Evolutionary conservation across 2,797 vertebrate species (phyloP), one percentile per base, ranked within the genome.

Genomic region (Phoeniculus purpureus): DNA sequence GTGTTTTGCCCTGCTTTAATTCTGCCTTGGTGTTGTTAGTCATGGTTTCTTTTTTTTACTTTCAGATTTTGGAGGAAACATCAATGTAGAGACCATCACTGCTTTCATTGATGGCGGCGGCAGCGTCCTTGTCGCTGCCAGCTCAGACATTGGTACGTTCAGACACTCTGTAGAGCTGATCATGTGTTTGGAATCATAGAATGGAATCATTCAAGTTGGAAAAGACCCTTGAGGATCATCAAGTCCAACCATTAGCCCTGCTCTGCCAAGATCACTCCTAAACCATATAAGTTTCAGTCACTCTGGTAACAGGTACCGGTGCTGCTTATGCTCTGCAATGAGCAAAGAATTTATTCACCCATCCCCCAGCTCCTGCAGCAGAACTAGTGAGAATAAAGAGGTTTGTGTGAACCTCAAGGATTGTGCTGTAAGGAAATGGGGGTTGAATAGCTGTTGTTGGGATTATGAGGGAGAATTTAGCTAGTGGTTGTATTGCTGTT

Each of bases 41-140:
- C 1, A 1, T 8, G 32, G 61, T 60, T 60, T 23, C 22, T 76
- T 76, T 3, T 0, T 0, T n/a, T 62, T 7, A 17, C 79, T 97
- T 97, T 73, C 97, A 99, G 99, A 99, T 96, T 99, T 99, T 93
- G 99, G 99, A 68, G 99, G 99, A 70, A 99, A 98, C 93, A 99
- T 99, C 95, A 99, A 99, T 0, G 98, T 99, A 91, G 99, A 99
- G 96, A 99, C 99, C 12, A 99, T 99, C 89, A 98, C 99, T 0
- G 97, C 99, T 6, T 99, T 99, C 87, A 99, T 99, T 1, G 99
- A 99, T 0, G 99, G 99, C 1, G 99, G 99, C 0, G 99, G 99
- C 93, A 99, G 98, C 1, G 98, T 99, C 90, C 98, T 99, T 2
- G 98, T 99, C 2, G 98, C 99, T 1, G 99, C 99, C 84, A 98